Evolutionary conservation across 2,888 invertebrate species (phyloP).

Genomic region (Mesorhabditis belari): DNA sequence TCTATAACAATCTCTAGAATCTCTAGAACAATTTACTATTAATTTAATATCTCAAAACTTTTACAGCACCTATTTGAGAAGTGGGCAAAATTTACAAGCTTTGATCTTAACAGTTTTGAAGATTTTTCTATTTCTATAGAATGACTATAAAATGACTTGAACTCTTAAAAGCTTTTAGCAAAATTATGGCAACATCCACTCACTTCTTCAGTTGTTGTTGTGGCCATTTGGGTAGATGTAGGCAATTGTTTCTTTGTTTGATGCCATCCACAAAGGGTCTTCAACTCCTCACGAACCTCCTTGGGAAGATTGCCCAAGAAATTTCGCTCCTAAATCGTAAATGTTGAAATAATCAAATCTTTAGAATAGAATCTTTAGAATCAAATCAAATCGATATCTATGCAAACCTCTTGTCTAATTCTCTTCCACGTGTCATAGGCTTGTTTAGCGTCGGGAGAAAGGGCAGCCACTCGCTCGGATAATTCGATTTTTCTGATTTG

Average conservation of each 20-base stretch:
- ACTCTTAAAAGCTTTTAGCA: neutral
- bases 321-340: conserved; percentile 26
- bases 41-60: too few relatives aligned
- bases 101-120: too few relatives aligned
- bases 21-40: too few relatives aligned
- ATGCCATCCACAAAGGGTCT: conserved; percentile 27
- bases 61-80: too few relatives aligned
- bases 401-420: conserved; percentile 40
- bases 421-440: conserved; percentile 47
- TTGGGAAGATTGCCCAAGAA: conserved; percentile 40
- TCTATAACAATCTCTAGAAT: too few relatives aligned
- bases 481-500: conserved; percentile 37
- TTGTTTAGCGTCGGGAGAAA: conserved; percentile 40
- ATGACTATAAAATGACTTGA: too few relatives aligned
- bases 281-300: conserved; percentile 40
- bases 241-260: conserved; percentile 2
- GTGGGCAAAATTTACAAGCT: too few relatives aligned
- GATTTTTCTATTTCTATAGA: too few relatives aligned
- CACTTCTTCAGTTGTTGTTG: conserved; percentile 6
- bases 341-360: too few relatives aligned
- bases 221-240: conserved; percentile 5
- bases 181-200: neutral
- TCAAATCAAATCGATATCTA: too few relatives aligned
- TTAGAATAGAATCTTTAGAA: too few relatives aligned
- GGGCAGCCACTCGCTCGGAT: conserved; percentile 28